Evolutionary conservation across 1,140 invertebrate species (phyloP).

Genomic region (Hesperophylax magnus): DNA sequence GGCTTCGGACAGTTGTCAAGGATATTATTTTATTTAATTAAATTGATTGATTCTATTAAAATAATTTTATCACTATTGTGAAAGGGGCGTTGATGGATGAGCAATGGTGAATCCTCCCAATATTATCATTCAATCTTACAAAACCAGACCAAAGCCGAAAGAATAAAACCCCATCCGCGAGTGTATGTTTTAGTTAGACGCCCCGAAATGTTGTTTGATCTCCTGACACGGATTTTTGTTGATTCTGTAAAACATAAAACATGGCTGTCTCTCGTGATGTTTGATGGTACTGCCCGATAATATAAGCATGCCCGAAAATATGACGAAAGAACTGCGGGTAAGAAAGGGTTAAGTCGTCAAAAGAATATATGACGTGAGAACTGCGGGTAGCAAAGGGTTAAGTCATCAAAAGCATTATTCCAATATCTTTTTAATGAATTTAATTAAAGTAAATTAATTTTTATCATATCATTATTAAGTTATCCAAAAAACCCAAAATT

Average conservation of each 20-base stretch:
- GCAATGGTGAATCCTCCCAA: background rate
- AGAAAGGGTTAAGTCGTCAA: background rate
- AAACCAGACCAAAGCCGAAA: too few species aligned
- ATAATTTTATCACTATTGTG: background rate
- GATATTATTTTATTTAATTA: too few species aligned
- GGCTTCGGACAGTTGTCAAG: background rate
- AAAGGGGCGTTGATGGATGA: background rate
- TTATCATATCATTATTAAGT: too few species aligned
- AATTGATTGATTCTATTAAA: background rate
- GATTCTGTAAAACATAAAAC: background rate
- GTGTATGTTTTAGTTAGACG: background rate
- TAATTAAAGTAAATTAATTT: too few species aligned
- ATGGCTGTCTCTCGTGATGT: background rate
- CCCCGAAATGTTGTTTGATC: slow-evolving; percentile 9
- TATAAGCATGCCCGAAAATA: background rate
- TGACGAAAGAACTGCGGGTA: background rate
- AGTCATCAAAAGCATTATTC: too few species aligned
- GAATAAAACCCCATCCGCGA: background rate
- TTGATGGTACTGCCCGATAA: background rate
- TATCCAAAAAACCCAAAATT: too few species aligned
- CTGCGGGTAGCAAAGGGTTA: too few species aligned
- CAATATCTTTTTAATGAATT: too few species aligned
- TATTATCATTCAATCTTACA: too few species aligned
- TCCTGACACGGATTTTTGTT: background rate
- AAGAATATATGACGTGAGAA: too few species aligned